phyloP scores from a whole-genome alignment of 2,113 vertebrate genomes.

The Aplodontia rufa region DNA sequence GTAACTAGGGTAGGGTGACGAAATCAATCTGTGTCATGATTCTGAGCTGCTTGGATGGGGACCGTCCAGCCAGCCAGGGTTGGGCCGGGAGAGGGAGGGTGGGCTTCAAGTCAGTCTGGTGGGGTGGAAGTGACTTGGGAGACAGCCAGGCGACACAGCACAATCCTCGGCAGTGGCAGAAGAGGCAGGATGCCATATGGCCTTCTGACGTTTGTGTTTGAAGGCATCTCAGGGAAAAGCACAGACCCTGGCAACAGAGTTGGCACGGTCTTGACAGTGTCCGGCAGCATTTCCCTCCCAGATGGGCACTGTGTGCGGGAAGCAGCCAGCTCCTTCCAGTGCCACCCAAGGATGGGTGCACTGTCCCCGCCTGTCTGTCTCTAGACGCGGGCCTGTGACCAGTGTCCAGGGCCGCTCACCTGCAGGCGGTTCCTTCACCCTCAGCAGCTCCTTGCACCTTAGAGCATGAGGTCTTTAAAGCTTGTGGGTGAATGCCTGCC shows the following conservation, averaged over 20 bases:
- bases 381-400: too few relatives aligned
- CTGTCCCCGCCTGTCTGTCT: background rate
- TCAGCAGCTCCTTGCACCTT: background rate
- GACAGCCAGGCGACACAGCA: background rate
- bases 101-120: background rate
- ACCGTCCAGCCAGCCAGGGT: background rate
- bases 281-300: background rate
- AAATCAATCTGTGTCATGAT: background rate
- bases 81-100: background rate
- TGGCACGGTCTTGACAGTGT: background rate
- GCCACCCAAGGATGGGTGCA: background rate
- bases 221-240: background rate
- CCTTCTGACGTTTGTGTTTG: background rate
- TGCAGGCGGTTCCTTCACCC: too few relatives aligned
- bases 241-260: background rate
- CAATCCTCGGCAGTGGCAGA: background rate
- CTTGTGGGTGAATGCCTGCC: background rate
- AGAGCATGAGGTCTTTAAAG: background rate
- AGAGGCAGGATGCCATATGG: accelerated
- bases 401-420: too few relatives aligned
- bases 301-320: background rate
- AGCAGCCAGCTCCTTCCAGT: too few relatives aligned
- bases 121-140: background rate
- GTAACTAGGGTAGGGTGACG: too few relatives aligned
- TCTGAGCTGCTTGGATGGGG: background rate